Percentiles rank a stretch among this genome's conserved stretches.
Evolutionary conservation across 2,113 vertebrate species (phyloP).

Genomic region (Ictalurus furcatus): DNA sequence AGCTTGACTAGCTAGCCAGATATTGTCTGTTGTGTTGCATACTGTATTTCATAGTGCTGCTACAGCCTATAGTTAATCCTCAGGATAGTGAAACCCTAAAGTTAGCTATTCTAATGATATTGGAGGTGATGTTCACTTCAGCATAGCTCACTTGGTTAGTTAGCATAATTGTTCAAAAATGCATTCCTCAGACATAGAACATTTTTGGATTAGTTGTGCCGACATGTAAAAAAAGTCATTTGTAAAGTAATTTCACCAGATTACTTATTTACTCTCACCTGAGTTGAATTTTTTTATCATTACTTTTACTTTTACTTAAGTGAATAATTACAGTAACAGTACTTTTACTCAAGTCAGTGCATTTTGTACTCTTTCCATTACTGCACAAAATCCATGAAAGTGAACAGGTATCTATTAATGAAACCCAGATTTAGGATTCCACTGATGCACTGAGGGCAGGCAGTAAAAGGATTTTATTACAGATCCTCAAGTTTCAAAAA

Average conservation of each 20-base stretch:
- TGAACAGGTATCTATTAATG: slow-evolving; percentile 31
- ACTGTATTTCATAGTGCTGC: neutral
- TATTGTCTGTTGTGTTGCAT: neutral
- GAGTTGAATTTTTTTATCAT: neutral
- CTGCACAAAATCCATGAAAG: slow-evolving; percentile 13
- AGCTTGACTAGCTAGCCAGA: neutral
- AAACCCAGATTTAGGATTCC: slow-evolving; percentile 33
- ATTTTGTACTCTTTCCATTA: neutral
- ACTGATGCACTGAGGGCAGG: slow-evolving; percentile 4
- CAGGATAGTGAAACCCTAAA: neutral
- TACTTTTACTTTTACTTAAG: neutral
- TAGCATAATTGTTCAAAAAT: neutral
- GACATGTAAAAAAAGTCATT: neutral
- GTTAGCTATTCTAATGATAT: neutral
- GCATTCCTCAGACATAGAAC: neutral
- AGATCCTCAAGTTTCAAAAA: slow-evolving; percentile 26
- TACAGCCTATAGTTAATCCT: neutral
- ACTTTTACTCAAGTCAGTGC: neutral
- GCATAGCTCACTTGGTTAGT: neutral
- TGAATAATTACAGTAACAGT: neutral
- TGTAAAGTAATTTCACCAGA: neutral
- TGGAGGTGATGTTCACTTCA: neutral
- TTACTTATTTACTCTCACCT: neutral
- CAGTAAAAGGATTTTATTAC: slow-evolving; percentile 43
- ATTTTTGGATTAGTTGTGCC: neutral